Evolutionary conservation across 2,797 vertebrate species (phyloP), one percentile per base, ranked within the genome.

Genomic region (Chrysocyon brachyurus): DNA sequence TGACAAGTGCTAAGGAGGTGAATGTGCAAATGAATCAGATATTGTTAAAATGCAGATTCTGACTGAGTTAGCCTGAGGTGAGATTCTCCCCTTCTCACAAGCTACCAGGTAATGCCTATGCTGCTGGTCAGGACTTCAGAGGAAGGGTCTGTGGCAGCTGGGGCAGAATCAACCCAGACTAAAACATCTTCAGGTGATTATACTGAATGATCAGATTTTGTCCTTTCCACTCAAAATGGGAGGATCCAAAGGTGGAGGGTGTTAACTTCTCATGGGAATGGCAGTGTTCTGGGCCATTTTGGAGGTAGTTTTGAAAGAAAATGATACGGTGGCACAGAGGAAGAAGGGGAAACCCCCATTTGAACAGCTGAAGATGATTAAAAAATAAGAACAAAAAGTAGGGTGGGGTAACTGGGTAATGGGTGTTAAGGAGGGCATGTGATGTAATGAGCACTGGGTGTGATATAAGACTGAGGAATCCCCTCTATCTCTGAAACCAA

Each of bases 301-400:
- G 49, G 33, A 78, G 31, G 59, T 86, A 83, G 28, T 24, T 7
- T 85, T 79, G 72, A 3, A 33, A 93, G 75, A 52, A 88, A 90
- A 85, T 87, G 49, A 86, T 82, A 33, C 3, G 19, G n/a, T 52
- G 84, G 56, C 49, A 82, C 57, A 59, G 15, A 24, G 33, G 52
- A 82, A 87, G 90, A 82, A 93, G 40, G 31, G 31, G 11, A 56
- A 57, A 56, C 3, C 40, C 31, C 24, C 73, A 33, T 82, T 66
- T 68, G 33, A 40, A 88, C 14, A 96, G 16, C 49, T 90, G 49
- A 92, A 19, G 63, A 24, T 91, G 83, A 83, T 85, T 91, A 16
- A 36, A n/a, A 97, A 92, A 54, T 61, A 89, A 72, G 40, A 46
- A 46, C 40, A 46, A 46, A 46, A 46, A 46, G 40, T 46, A 46